A percentile compares a stretch with the other conserved stretches of the same genome.
Conservation (phyloP, 2,888 invertebrate species). For the Sarcophaga caerulescens region DNA sequence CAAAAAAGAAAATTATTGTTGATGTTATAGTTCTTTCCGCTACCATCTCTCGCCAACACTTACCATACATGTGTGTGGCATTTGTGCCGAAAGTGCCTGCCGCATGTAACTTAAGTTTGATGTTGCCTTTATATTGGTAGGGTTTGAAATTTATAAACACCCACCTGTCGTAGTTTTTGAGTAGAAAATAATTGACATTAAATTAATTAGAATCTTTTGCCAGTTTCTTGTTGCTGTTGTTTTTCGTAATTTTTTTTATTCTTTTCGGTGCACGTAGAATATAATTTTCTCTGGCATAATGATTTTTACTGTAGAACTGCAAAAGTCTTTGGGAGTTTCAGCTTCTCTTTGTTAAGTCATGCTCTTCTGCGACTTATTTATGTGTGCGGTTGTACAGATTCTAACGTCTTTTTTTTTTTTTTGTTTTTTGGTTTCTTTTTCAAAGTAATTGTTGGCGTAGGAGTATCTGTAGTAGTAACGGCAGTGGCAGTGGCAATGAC, state of each 20-base stretch:
- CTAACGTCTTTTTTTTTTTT: not conserved
- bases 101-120: not conserved
- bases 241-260: not conserved
- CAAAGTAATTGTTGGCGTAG: not conserved
- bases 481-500: not conserved
- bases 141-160: constrained; percentile 51
- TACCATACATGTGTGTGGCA: not conserved
- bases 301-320: constrained; percentile 36
- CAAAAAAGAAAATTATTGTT: constrained; percentile 38
- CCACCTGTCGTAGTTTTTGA: constrained; percentile 50
- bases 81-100: constrained; percentile 4
- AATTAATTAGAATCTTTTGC: constrained; percentile 65
- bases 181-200: constrained; percentile 64
- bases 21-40: not conserved
- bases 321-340: constrained; percentile 40
- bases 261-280: not conserved
- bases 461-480: not conserved
- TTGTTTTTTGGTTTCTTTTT: not conserved
- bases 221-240: not conserved
- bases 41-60: not conserved
- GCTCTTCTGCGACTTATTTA: not conserved
- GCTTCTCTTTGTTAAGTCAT: not conserved
- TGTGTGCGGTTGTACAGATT: not conserved
- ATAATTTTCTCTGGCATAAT: constrained; percentile 10
- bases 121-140: not conserved